Percentiles rank a stretch among this genome's conserved stretches.
Evolutionary conservation across 2,888 invertebrate genomes (phyloP).

Genomic region (Chironomus riparius): DNA sequence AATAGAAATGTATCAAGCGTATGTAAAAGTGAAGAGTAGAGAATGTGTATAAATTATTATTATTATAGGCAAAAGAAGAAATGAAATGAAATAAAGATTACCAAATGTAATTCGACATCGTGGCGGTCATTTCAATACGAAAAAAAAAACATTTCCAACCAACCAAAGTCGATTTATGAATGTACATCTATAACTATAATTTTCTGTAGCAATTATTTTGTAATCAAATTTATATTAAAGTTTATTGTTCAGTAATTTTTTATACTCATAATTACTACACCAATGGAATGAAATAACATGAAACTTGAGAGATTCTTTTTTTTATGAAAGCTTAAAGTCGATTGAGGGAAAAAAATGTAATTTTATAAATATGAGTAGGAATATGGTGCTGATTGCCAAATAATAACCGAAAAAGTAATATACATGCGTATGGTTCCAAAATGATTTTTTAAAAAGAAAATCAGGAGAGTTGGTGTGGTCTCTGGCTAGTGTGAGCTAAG

Average conservation of each 20-base stretch:
- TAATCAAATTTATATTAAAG: slow-evolving; percentile 25
- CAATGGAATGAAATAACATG: no score
- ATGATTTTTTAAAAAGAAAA: background rate
- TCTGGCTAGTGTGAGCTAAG: no score
- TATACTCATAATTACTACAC: slow-evolving; percentile 16
- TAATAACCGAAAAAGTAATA: slow-evolving; percentile 13
- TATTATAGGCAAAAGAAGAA: no score
- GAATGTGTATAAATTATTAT: no score
- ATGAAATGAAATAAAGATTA: no score
- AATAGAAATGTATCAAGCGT: no score
- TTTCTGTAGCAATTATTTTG: slow-evolving; percentile 25
- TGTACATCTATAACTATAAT: background rate
- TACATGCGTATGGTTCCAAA: background rate
- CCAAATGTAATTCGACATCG: no score
- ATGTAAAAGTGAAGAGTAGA: no score
- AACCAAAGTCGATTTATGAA: background rate
- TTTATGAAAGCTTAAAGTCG: background rate
- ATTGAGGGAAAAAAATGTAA: background rate
- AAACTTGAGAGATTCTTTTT: slow-evolving; percentile 10
- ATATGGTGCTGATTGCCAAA: slow-evolving; percentile 22
- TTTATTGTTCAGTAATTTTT: slow-evolving; percentile 25
- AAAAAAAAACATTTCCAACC: background rate
- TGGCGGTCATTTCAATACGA: slow-evolving; percentile 8
- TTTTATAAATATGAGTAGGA: background rate
- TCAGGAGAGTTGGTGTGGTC: no score